Conservation (phyloP, 2,888 invertebrate species). For the Deilephila porcellus region DNA sequence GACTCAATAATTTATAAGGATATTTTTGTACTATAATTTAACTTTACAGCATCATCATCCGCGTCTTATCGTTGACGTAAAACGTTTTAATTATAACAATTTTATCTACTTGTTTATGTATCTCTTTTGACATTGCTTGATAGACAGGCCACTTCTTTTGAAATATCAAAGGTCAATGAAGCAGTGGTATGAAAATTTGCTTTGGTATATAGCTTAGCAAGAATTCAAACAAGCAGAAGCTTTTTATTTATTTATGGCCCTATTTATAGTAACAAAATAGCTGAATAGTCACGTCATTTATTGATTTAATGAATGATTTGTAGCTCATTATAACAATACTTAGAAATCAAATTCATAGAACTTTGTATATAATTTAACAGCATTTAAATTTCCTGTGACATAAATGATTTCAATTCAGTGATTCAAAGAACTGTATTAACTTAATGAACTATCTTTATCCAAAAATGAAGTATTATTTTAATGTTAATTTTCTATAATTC, state of each 20-base stretch:
- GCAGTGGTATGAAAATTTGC: background rate
- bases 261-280: too few relatives aligned
- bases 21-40: slow-evolving; percentile 19
- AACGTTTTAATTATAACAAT: slow-evolving; percentile 44
- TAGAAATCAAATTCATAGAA: background rate
- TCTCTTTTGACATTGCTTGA: slow-evolving; percentile 50
- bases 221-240: background rate
- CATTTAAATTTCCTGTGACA: background rate
- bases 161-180: slow-evolving; percentile 35
- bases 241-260: background rate
- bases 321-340: background rate
- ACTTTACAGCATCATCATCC: slow-evolving; percentile 31
- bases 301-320: too few relatives aligned
- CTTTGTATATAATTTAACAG: background rate
- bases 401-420: background rate
- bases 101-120: slow-evolving; percentile 48
- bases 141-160: slow-evolving; percentile 11
- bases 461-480: too few relatives aligned
- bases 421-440: background rate
- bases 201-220: background rate
- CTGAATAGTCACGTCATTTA: too few relatives aligned
- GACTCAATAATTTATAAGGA: background rate
- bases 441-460: too few relatives aligned
- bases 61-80: slow-evolving; percentile 53
- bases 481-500: too few relatives aligned